Evolutionary conservation across 2,888 invertebrate species (phyloP).

Genomic region (Drosophila sordidula): DNA sequence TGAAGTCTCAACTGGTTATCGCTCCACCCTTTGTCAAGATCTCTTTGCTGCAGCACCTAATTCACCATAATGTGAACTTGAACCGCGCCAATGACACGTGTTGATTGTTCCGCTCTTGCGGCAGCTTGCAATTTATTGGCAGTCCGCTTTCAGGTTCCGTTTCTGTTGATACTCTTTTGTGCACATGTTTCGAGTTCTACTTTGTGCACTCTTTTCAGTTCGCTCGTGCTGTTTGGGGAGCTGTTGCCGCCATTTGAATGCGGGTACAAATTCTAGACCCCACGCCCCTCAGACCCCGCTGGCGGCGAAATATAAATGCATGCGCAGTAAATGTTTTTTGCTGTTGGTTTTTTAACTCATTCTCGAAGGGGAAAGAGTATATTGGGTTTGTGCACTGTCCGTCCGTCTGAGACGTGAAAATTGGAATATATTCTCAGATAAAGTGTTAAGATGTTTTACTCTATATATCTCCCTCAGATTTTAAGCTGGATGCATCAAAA

Average conservation of each 20-base stretch:
- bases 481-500: no score
- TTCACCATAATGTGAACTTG: conserved; percentile 67
- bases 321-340: conserved; percentile 19
- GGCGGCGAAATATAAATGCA: conserved; percentile 26
- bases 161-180: conserved; percentile 36
- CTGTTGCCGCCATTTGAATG: conserved; percentile 43
- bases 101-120: conserved; percentile 19
- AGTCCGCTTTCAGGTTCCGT: conserved; percentile 20
- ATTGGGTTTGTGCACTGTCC: no score
- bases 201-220: conserved; percentile 19
- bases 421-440: no score
- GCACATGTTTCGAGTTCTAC: conserved; percentile 33
- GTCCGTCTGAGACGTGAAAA: no score
- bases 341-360: not conserved
- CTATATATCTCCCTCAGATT: no score
- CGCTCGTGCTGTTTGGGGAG: conserved; percentile 45
- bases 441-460: no score
- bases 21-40: not conserved
- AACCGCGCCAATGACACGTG: conserved; percentile 65
- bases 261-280: conserved; percentile 39
- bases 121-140: conserved; percentile 8
- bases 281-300: not conserved
- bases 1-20: conserved; percentile 1
- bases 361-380: no score
- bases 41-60: conserved; percentile 7